These are phyloP conservation scores for Pristionchus fissidentatus DNA, from an alignment of 2,888 invertebrate genomes.

Conservation along the genomic window DNA sequence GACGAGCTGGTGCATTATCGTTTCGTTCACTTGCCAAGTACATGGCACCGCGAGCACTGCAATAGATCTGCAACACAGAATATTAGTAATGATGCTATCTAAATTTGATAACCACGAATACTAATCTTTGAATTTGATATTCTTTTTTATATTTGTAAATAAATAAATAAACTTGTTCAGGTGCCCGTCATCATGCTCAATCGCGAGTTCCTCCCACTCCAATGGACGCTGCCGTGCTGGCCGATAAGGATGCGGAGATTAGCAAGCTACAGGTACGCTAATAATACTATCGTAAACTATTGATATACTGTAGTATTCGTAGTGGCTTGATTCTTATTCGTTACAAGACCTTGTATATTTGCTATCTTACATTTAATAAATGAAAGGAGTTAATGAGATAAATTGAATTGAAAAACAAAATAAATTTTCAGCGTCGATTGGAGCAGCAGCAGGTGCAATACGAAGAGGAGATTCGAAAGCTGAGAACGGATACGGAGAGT, in stretches of 20 bases:
- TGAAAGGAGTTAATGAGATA: too few species aligned
- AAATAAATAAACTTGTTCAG: too few species aligned
- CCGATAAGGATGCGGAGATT: constrained; percentile 42
- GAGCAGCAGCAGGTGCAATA: constrained; percentile 46
- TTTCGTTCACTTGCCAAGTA: background rate
- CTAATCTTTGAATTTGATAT: background rate
- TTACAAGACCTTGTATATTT: too few species aligned
- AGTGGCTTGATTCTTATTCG: too few species aligned
- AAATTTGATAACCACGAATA: background rate
- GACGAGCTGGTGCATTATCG: too few species aligned
- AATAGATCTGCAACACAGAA: background rate
- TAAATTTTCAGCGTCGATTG: constrained; percentile 7
- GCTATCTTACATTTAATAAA: too few species aligned
- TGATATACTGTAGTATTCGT: too few species aligned
- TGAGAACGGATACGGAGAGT: constrained; percentile 2
- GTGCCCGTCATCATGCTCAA: constrained; percentile 37
- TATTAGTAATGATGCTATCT: background rate
- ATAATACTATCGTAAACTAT: too few species aligned
- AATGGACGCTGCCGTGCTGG: background rate
- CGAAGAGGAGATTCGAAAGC: constrained; percentile 40
- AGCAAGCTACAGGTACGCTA: constrained; percentile 18
- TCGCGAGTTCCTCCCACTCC: background rate
- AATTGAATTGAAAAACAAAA: background rate
- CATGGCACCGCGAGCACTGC: background rate
- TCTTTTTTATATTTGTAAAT: too few species aligned